Percentiles rank a stretch among this genome's conserved stretches.
These are phyloP conservation scores for Epizoanthus illoricatus DNA, from an alignment of 92 coral and sea anemone genomes.

Conservation along the genomic window DNA sequence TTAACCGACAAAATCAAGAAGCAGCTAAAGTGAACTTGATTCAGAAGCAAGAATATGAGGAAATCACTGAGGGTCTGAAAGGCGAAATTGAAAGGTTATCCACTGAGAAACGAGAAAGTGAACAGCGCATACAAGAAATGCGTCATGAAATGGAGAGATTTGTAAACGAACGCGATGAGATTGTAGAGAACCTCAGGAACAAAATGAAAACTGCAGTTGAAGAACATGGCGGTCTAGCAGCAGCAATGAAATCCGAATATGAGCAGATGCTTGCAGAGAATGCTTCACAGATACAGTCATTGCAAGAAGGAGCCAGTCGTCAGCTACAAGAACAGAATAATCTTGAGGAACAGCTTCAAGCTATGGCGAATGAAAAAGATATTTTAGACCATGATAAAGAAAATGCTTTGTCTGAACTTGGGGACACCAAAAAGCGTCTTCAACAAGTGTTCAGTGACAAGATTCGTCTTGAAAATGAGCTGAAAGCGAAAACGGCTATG, in stretches of 20 bases:
- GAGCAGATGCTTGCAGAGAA: slow-evolving; percentile 52
- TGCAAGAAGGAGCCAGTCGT: slow-evolving; percentile 8
- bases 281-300: slow-evolving; percentile 37
- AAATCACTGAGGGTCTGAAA: slow-evolving; percentile 33
- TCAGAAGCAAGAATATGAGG: slow-evolving; percentile 64
- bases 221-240: slow-evolving; percentile 49
- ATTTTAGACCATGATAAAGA: slow-evolving; percentile 47
- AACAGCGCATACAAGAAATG: slow-evolving; percentile 73
- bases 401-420: slow-evolving; percentile 32
- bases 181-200: slow-evolving; percentile 50
- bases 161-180: slow-evolving; percentile 65
- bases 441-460: slow-evolving; percentile 40
- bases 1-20: slow-evolving; percentile 38
- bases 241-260: slow-evolving; percentile 50
- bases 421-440: slow-evolving; percentile 49
- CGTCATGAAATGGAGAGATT: slow-evolving; percentile 74
- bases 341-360: slow-evolving; percentile 46
- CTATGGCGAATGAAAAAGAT: slow-evolving; percentile 44
- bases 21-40: slow-evolving; percentile 21
- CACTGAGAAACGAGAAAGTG: slow-evolving; percentile 73
- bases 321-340: slow-evolving; percentile 31
- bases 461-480: slow-evolving; percentile 47
- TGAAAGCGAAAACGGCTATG: slow-evolving; percentile 46
- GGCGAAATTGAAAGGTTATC: slow-evolving; percentile 48
- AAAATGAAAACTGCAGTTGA: slow-evolving; percentile 48